Base-by-base conservation (phyloP, 2,113 vertebrate species). In the Phylloscopus trochilus region DNA sequence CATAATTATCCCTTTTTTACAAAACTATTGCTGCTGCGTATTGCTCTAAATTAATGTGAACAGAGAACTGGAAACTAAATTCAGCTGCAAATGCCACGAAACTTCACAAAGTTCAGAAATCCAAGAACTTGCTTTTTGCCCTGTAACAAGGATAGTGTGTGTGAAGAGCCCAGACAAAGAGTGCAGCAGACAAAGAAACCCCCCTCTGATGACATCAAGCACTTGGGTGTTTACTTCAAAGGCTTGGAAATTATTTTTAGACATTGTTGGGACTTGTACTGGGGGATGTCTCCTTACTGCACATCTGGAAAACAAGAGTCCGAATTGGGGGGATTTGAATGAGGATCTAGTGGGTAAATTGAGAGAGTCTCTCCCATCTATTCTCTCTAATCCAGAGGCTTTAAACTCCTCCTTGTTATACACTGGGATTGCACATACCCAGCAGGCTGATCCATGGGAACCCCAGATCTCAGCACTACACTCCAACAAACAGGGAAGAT, bases 111-210 rank as follows among this genome's bases (percentile, higher is more conserved):
- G 58, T 31, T 80, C 27, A 92, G 31, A 87, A 43, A n/a, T 41
- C 26, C 3, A 5, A 19, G 43, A 43, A 56, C 4, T 23, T n/a
- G 44, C 30, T 44, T 73, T 63, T 43, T 70, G 33, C 49, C 22
- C n/a, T 52, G 22, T n/a, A 39, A 39, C 24, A 44, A 78, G 52
- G 30, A 72, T 0, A 23, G 30, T 0, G 1, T 10, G 20, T 28
- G 30, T 13, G 31, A 51, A 41, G 28, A n/a, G 0, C 11, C 55
- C 70, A 52, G 37, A 73, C 4, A 13, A 28, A 53, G 10, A 2
- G 9, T 9, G 37, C 6, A 81, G 31, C 27, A 64, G 28, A 53
- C 20, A 37, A 44, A 70, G 23, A 75, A 76, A 51, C 3, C 3
- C 39, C 41, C 4, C 24, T 69, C 64, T 35, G 44, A 10, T 43